A percentile compares a stretch with the other conserved stretches of the same genome.
Conservation (phyloP, 92 coral and sea anemone species). For the Meandrina meandrites region DNA sequence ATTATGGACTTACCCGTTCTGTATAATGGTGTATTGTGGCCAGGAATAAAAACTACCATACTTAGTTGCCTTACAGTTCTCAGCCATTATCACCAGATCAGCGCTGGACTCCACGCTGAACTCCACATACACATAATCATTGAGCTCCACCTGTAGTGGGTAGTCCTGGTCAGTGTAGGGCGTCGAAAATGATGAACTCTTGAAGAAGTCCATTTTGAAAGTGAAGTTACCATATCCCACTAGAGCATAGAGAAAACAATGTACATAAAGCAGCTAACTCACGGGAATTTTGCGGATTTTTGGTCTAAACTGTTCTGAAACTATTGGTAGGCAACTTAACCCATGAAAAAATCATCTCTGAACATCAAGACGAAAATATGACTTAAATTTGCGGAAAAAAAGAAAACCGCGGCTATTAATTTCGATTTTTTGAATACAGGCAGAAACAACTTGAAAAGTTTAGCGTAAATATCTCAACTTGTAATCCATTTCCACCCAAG, state of each 20-base stretch:
- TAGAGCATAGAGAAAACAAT: not conserved
- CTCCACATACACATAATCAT: conserved; percentile 26
- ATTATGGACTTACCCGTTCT: conserved; percentile 44
- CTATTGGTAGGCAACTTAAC: no score
- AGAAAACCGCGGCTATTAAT: no score
- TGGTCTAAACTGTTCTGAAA: no score
- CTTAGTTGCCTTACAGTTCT: conserved; percentile 56
- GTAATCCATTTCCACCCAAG: no score
- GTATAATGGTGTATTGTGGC: conserved; percentile 53
- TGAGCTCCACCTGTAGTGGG: conserved; percentile 8
- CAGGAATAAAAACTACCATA: conserved; percentile 36
- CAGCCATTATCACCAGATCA: conserved; percentile 52
- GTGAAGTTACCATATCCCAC: conserved; percentile 42
- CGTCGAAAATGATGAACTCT: conserved; percentile 14
- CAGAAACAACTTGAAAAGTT: no score
- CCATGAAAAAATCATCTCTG: no score
- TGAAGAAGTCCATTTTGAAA: conserved; percentile 37
- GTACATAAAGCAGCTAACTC: no score
- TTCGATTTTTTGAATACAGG: no score
- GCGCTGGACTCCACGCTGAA: conserved; percentile 34
- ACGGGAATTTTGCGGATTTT: no score
- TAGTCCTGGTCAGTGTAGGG: conserved; percentile 29
- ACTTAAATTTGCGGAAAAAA: no score
- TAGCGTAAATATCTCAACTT: no score
- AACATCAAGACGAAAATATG: no score